Evolutionary conservation across 1,140 invertebrate species (phyloP).

Genomic region (Drosophila ironensis): DNA sequence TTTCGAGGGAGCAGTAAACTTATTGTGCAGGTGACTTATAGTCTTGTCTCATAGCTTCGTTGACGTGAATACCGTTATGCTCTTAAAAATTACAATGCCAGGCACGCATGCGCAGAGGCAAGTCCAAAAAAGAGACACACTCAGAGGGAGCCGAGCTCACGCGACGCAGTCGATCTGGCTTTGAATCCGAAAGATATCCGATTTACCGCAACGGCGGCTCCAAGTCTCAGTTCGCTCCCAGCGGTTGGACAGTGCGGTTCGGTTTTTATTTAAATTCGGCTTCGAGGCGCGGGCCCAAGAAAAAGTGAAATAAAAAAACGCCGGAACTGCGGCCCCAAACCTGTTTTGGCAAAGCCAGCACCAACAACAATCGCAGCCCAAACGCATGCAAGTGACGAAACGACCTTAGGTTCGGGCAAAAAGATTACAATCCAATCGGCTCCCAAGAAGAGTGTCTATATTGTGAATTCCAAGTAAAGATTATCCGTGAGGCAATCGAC

Average conservation of each 20-base stretch:
- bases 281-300: not conserved
- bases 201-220: conserved; percentile 16
- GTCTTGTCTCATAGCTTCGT: too few relatives aligned
- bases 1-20: too few relatives aligned
- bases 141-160: conserved; percentile 12
- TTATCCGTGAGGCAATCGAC: conserved; percentile 12
- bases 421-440: conserved; percentile 13
- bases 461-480: not conserved
- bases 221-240: conserved; percentile 41
- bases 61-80: conserved; percentile 29
- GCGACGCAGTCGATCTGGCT: not conserved
- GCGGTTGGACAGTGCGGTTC: conserved; percentile 38
- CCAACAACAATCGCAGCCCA: conserved; percentile 43
- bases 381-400: conserved; percentile 70
- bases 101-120: conserved; percentile 30
- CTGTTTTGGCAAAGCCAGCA: conserved; percentile 45
- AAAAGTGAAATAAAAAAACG: conserved; percentile 32
- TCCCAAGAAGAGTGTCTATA: not conserved
- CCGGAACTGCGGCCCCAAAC: conserved; percentile 60
- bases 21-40: too few relatives aligned
- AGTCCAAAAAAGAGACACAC: conserved; percentile 3
- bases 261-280: conserved; percentile 16
- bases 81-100: conserved; percentile 36
- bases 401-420: conserved; percentile 59
- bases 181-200: conserved; percentile 14